A percentile compares a stretch with the other conserved stretches of the same genome.
Conservation (phyloP, 1,140 invertebrate species). For the Daktulosphaira vitifoliae region DNA sequence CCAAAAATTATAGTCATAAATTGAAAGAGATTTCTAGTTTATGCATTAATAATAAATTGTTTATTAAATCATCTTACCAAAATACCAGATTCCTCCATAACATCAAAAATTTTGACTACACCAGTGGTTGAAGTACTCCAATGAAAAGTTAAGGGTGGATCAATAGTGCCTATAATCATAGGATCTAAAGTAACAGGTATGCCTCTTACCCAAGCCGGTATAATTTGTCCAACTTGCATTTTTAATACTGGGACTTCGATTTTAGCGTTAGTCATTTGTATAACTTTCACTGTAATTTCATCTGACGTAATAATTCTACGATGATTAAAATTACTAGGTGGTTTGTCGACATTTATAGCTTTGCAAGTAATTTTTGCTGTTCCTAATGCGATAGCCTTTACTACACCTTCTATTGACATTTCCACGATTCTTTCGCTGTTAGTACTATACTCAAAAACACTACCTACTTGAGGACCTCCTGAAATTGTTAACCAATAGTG, state of each 20-base stretch:
- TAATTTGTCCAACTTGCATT: slow-evolving; percentile 58
- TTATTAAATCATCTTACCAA: slow-evolving; percentile 37
- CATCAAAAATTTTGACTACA: slow-evolving; percentile 46
- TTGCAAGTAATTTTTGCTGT: slow-evolving; percentile 53
- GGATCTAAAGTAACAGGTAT: slow-evolving; percentile 56
- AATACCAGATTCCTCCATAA: slow-evolving; percentile 45
- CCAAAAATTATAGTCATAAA: too few relatives aligned
- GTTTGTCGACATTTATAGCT: slow-evolving; percentile 49
- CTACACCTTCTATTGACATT: slow-evolving; percentile 51
- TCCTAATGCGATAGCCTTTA: slow-evolving; percentile 55
- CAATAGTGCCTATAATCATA: slow-evolving; percentile 54
- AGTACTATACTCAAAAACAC: slow-evolving; percentile 55
- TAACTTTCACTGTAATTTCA: slow-evolving; percentile 56
- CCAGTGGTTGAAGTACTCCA: slow-evolving; percentile 52
- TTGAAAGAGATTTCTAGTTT: too few relatives aligned
- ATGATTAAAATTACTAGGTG: too few relatives aligned
- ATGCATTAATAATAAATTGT: too few relatives aligned
- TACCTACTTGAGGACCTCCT: slow-evolving; percentile 64
- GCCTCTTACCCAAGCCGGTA: slow-evolving; percentile 63
- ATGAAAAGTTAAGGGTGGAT: slow-evolving; percentile 52
- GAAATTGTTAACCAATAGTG: slow-evolving; percentile 57
- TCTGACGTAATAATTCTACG: slow-evolving; percentile 56
- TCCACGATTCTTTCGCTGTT: slow-evolving; percentile 46
- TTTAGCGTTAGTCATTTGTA: slow-evolving; percentile 57
- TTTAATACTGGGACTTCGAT: slow-evolving; percentile 59